Evolutionary conservation across 2,113 vertebrate genomes (phyloP).

Genomic region (Chauna torquata): DNA sequence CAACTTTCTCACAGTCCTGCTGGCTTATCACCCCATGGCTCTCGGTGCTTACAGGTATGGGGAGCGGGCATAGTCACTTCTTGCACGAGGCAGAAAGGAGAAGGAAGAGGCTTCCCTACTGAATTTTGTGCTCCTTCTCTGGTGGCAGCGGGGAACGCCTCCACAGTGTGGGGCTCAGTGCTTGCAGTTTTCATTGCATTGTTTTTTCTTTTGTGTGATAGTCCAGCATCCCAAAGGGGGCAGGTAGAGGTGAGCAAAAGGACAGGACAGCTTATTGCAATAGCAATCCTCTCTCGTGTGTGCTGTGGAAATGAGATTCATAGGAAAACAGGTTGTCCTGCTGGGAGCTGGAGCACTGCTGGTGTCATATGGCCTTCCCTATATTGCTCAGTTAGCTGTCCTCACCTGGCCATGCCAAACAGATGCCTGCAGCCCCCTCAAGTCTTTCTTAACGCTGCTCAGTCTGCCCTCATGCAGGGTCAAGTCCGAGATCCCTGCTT

Average conservation of each 20-base stretch:
- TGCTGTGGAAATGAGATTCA: constrained; percentile 13
- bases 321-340: neutral
- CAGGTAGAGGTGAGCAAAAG: neutral
- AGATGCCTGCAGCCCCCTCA: constrained; percentile 22
- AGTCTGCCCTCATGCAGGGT: neutral
- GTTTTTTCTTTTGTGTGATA: neutral
- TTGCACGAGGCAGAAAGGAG: neutral
- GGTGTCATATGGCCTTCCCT: constrained; percentile 22
- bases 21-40: neutral
- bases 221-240: neutral
- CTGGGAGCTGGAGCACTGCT: constrained; percentile 42
- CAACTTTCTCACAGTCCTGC: neutral
- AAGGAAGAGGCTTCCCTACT: neutral
- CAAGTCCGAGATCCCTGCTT: neutral
- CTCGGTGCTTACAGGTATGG: neutral
- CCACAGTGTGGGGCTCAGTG: neutral
- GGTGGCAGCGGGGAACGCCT: neutral
- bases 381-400: neutral
- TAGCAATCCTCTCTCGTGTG: neutral
- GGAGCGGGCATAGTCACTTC: neutral
- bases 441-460: neutral
- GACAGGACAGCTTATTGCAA: neutral
- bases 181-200: rapidly evolving
- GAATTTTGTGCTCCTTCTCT: neutral
- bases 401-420: neutral